These are phyloP conservation scores for Ephestia elutella DNA, from an alignment of 1,140 invertebrate genomes.

Conservation along the genomic window DNA sequence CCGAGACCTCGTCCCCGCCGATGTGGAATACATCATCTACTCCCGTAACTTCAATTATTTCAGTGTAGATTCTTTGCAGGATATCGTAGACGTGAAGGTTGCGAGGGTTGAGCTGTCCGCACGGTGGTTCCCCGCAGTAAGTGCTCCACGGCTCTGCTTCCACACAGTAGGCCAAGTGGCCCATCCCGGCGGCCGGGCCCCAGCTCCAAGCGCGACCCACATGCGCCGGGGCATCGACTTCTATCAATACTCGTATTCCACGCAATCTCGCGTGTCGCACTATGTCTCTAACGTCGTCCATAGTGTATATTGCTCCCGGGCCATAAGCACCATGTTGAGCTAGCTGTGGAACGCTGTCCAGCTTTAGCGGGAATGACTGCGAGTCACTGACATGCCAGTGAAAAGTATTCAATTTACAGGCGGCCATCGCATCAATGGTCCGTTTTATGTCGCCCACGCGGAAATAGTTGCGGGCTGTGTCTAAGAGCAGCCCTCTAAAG, in stretches of 20 bases:
- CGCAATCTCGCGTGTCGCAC: constrained; percentile 79
- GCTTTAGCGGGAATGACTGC: constrained; percentile 86
- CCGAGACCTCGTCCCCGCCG: constrained; percentile 87
- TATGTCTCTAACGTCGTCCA: constrained; percentile 79
- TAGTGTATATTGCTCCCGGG: constrained; percentile 79
- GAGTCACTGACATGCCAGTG: constrained; percentile 91
- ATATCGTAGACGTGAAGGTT: constrained; percentile 85
- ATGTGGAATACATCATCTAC: constrained; percentile 84
- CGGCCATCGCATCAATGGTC: constrained; percentile 84
- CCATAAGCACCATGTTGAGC: constrained; percentile 85
- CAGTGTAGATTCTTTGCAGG: constrained; percentile 79
- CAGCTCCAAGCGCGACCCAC: constrained; percentile 88
- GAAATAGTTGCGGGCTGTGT: constrained; percentile 86
- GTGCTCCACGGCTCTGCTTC: constrained; percentile 85
- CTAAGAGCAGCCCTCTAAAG: constrained; percentile 83
- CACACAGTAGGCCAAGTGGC: constrained; percentile 82
- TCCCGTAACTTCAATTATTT: constrained; percentile 79
- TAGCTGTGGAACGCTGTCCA: constrained; percentile 81
- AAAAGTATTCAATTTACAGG: constrained; percentile 88
- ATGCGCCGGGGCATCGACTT: constrained; percentile 88
- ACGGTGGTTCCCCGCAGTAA: constrained; percentile 87
- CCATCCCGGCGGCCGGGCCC: constrained; percentile 79
- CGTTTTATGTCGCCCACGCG: constrained; percentile 80
- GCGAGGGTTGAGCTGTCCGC: constrained; percentile 87
- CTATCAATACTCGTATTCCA: constrained; percentile 82